Base-by-base conservation (phyloP, 2,797 vertebrate species). In the Numenius phaeopus region DNA sequence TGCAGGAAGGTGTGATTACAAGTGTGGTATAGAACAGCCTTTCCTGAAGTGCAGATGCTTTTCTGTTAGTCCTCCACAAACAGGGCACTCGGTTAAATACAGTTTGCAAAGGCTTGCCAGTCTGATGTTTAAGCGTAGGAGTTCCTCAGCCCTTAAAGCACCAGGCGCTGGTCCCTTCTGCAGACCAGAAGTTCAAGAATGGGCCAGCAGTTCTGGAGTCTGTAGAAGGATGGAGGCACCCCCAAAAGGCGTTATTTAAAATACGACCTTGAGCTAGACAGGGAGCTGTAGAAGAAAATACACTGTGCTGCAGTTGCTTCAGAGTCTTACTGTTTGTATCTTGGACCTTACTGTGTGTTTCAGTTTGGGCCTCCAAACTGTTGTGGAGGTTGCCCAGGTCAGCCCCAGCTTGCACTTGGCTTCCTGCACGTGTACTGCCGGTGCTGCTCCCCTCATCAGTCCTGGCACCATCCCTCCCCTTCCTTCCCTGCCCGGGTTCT, bases 401-500 rank as follows among this genome's bases (percentile, higher is more conserved):
- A 22, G 16, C 5, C 44, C 64, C 1, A 7, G 30, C 46, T 30
- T 0, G 0, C 3, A 4, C 23, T 24, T 30, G 61, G 52, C 57
- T 89, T 47, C 16, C 67, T 2, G 0, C 9, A 23, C 0, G 1
- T 0, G 32, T 14, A 44, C n/a, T 46, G 39, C 59, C 0, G 0
- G 24, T 6, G 57, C 49, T 4, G 6, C 46, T 85, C 30, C 62
- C 7, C 37, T 49, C 14, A 20, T 2, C 1, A 3, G 30, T 32
- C 50, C 85, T 55, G 50, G 69, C 49, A 81, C 26, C 52, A 69
- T 55, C 78, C 65, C 13, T 73, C 20, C 52, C 24, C 10, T 61
- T 34, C 62, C 69, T 22, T 64, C 49, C 37, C 16, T 46, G 34
- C 49, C 10, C 0, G 0, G 17, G 3, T 76, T 90, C 89, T 39